Evolutionary conservation across 2,113 vertebrate species (phyloP), one percentile per base, ranked within the genome.

Genomic region (Lethenteron camtschaticum): DNA sequence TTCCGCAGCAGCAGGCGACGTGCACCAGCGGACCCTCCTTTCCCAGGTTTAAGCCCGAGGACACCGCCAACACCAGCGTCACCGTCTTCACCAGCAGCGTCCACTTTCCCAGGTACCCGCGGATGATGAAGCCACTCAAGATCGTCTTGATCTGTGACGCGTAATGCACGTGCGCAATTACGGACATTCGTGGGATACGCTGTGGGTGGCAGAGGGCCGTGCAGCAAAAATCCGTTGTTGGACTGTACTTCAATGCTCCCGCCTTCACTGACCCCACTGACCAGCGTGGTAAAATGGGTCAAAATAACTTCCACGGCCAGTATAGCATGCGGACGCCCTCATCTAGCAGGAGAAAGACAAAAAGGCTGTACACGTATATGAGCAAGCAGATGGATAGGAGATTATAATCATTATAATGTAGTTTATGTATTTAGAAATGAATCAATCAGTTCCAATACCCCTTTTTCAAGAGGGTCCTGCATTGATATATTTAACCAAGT

Each of bases 1-100:
- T 96, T 12, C 86, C 94, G 69, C 94, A 97, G 81, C 94, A 97
- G 80, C 94, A 97, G 69, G 91, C 90, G 0, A 97, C 94, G 0
- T 97, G 94, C 56, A 97, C 89, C 75, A 97, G 78, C 18, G 94
- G 94, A 11, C 94, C 94, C 76, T 97, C 94, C 73, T 97, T 95
- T 57, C 94, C 94, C 73, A 97, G 75, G 72, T 89, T 95, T 76
- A 97, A 83, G 41, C 94, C 94, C 0, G 94, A 97, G n/a, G 94
- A 95, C 58, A 97, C 94, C 0, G 91, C 94, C 77, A 96, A 74
- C 20, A 92, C 94, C 74, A 97, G 78, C 2, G 94, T 96, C 79
- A 97, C 79, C 57, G 90, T 95, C 82, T 97, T 97, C 75, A 91
- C 87, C 14, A 94, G 78, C 72, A 97, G 78, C 1, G 94, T 97